Evolutionary conservation across 35 echinoderm and acorn worm genomes (phyloP), one percentile per base, ranked within the genome.

Genomic region (Nesometra sesokonis): DNA sequence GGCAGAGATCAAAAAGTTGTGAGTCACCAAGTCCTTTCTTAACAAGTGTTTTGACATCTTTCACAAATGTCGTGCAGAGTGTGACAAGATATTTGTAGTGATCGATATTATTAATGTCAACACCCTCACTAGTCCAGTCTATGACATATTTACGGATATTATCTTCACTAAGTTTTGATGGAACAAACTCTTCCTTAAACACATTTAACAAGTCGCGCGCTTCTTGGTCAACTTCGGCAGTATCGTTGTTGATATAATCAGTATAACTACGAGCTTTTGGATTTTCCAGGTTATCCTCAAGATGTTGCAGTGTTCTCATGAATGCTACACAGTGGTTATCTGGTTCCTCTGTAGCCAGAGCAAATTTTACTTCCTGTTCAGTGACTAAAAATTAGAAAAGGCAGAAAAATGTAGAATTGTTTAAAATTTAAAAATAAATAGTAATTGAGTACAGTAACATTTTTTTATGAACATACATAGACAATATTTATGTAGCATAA

Each of bases 321-420:
- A 98, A 93, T 32, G 92, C 92, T 35, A 98, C 33, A 36, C 89
- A 94, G 81, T 94, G 92, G 32, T 98, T 46, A 77, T 90, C 86
- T 47, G 90, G 89, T 38, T 85, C 80, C 0, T 80, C 43, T 8
- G 85, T 36, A 9, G 87, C 88, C 23, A 93, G 76, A 23, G 92
- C 95, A 31, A 87, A 90, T 79, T 90, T 76, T 32, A 98, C 84
- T 77, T 98, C 95, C 84, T 91, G 89, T 46, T 98, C 95, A 84
- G 95, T 98, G 32, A 98, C 95, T 98, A 77, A 67, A n/a, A n/a
- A n/a, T n/a, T n/a, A n/a, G n/a, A n/a, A n/a, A n/a, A n/a, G n/a
- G n/a, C n/a, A n/a, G n/a, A n/a, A n/a, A n/a, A n/a, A n/a, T n/a
- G n/a, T n/a, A n/a, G n/a, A n/a, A n/a, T n/a, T n/a, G n/a, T n/a